Evolutionary conservation across 2,113 vertebrate genomes (phyloP), one percentile per base, ranked within the genome.

Genomic region (Crypturellus undulatus): DNA sequence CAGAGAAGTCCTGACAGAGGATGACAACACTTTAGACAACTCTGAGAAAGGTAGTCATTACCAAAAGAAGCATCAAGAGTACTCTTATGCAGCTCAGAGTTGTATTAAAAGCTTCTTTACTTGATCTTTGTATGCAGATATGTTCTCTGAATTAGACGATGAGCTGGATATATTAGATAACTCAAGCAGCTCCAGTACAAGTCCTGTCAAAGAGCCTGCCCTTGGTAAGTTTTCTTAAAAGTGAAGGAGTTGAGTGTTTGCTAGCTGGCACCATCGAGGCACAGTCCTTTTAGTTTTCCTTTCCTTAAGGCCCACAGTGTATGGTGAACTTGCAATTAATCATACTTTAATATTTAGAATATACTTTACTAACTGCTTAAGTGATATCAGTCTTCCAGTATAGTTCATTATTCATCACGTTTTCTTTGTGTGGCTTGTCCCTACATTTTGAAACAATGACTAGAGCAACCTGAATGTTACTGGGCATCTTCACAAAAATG

Each of bases 121-220:
- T 85, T 70, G 8, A 25, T 92, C 91, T 96, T 77, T 70, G 38
- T 56, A 19, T 30, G 5, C 80, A 98, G 97, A 97, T 89, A 42
- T 94, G 4, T 97, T 91, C 71, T 97, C 97, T 67, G 98, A 97
- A 89, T 72, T 97, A 18, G 96, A 98, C 22, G 97, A 97, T 63
- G 98, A 98, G 9, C 40, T 92, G 40, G 97, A 98, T 9, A 2
- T 89, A 12, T 76, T 87, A 2, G 82, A 97, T 70, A 96, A 96
- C 59, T 97, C 45, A 3, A 98, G 90, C 80, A 97, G 78, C 71
- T 97, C 96, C 71, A 94, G 72, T 92, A 95, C 90, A 25, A 97
- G 91, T 87, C 80, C 97, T 84, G 83, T 97, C 76, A 97, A 98
- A 92, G 96, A 97, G 21, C 94, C 96, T 65, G 49, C 93, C 15